Evolutionary conservation across 2,797 vertebrate genomes (phyloP).

Genomic region (Eutrigla gurnardus): DNA sequence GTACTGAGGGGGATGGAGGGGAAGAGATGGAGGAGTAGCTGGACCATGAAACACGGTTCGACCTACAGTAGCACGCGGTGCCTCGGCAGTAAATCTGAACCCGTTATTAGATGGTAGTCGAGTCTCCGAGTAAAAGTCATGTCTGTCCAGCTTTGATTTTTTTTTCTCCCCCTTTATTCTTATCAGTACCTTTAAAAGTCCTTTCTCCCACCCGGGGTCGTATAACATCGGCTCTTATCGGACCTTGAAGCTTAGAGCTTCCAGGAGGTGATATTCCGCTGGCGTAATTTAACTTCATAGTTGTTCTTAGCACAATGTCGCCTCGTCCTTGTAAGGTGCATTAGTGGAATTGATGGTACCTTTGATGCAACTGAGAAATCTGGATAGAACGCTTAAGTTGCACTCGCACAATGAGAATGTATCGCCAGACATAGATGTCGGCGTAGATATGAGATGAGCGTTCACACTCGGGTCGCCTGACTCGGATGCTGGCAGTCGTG

Average conservation of each 20-base stretch:
- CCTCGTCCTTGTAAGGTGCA: conserved; percentile 55
- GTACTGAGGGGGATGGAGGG: conserved; percentile 10
- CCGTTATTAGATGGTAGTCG: conserved; percentile 38
- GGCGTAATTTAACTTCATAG: conserved; percentile 44
- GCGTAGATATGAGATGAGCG: conserved; percentile 20
- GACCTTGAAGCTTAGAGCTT: conserved; percentile 18
- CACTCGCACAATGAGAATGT: conserved; percentile 42
- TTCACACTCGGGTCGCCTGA: conserved; percentile 32
- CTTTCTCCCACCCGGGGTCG: neutral
- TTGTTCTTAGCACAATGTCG: conserved; percentile 43
- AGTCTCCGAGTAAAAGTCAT: conserved; percentile 30
- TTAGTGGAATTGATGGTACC: conserved; percentile 57
- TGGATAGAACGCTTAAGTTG: conserved; percentile 45
- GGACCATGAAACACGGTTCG: conserved; percentile 36
- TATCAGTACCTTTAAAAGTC: neutral
- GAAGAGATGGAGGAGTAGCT: conserved; percentile 31
- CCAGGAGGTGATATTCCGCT: conserved; percentile 25
- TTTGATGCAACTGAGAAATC: conserved; percentile 32
- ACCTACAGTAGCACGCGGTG: conserved; percentile 6
- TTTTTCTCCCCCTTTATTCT: conserved; percentile 4
- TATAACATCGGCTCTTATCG: conserved; percentile 1
- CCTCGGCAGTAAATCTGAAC: conserved; percentile 37
- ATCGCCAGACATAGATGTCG: conserved; percentile 10
- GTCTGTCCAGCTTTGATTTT: conserved; percentile 34
- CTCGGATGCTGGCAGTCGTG: conserved; percentile 18